These are phyloP conservation scores for Labrus mixtus DNA, from an alignment of 2,113 vertebrate species.

Conservation along the genomic window DNA sequence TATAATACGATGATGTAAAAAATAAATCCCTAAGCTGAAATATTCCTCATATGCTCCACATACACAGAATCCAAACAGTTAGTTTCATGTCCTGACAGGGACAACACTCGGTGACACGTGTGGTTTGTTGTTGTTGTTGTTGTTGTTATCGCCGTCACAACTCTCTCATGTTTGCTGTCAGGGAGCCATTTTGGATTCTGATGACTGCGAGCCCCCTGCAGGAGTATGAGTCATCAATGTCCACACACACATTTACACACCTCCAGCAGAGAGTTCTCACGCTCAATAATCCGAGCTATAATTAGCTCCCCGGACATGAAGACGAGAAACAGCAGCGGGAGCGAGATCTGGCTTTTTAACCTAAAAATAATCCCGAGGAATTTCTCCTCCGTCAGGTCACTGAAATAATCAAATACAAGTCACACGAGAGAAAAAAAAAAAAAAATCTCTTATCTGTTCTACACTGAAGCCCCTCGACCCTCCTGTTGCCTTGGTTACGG, in stretches of 20 bases:
- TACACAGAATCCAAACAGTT: neutral
- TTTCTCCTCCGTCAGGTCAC: constrained; percentile 8
- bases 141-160: neutral
- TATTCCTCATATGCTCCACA: neutral
- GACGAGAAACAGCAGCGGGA: constrained; percentile 13
- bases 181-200: constrained; percentile 27
- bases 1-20: neutral
- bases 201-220: constrained; percentile 9
- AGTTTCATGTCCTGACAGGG: neutral
- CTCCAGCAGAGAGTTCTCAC: constrained; percentile 10
- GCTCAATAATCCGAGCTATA: constrained; percentile 51
- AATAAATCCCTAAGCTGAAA: neutral
- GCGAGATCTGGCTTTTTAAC: constrained; percentile 4
- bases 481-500: constrained; percentile 75
- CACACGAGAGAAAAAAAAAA: constrained; percentile 4
- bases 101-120: neutral
- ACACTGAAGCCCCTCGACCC: constrained; percentile 15
- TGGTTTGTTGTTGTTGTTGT: constrained; percentile 16
- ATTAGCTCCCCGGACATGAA: constrained; percentile 52
- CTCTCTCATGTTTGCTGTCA: constrained; percentile 8
- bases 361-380: constrained; percentile 15
- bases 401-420: constrained; percentile 15
- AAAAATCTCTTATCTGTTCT: neutral
- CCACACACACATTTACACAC: constrained; percentile 31
- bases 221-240: constrained; percentile 49